Conservation (phyloP, 2,888 invertebrate species). For the Crepidodera aurea region DNA sequence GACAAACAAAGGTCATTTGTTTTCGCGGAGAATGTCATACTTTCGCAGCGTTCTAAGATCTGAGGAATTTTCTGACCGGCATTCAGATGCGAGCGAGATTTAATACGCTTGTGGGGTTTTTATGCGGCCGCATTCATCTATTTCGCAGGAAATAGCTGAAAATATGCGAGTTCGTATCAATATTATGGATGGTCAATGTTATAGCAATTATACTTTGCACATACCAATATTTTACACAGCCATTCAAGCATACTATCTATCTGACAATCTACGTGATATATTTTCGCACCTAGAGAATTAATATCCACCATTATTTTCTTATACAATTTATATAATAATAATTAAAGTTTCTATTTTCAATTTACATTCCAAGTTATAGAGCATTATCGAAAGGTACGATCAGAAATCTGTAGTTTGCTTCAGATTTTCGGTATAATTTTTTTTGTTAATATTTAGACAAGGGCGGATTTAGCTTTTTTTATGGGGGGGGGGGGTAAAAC, state of each 20-base stretch:
- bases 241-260: constrained; percentile 16
- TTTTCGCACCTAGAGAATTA: constrained; percentile 21
- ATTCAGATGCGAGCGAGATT: constrained; percentile 28
- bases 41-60: constrained; percentile 37
- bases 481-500: too few relatives aligned
- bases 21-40: constrained; percentile 43
- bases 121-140: constrained; percentile 37
- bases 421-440: too few relatives aligned
- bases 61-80: constrained; percentile 34
- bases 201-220: constrained; percentile 26
- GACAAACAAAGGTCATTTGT: constrained; percentile 51
- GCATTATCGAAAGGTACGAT: too few relatives aligned
- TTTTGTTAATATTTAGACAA: too few relatives aligned
- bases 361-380: too few relatives aligned
- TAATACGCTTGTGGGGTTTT: constrained; percentile 21
- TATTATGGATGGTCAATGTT: constrained; percentile 37
- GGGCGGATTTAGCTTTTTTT: too few relatives aligned
- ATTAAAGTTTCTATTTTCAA: too few relatives aligned
- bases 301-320: constrained; percentile 10
- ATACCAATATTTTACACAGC: constrained; percentile 6
- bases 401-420: too few relatives aligned
- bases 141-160: constrained; percentile 42
- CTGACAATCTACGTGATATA: constrained; percentile 23
- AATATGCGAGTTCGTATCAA: constrained; percentile 35
- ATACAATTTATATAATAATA: too few relatives aligned